phyloP scores from a whole-genome alignment of 2,888 invertebrate species.

The Pachycephus smyrnensis region DNA sequence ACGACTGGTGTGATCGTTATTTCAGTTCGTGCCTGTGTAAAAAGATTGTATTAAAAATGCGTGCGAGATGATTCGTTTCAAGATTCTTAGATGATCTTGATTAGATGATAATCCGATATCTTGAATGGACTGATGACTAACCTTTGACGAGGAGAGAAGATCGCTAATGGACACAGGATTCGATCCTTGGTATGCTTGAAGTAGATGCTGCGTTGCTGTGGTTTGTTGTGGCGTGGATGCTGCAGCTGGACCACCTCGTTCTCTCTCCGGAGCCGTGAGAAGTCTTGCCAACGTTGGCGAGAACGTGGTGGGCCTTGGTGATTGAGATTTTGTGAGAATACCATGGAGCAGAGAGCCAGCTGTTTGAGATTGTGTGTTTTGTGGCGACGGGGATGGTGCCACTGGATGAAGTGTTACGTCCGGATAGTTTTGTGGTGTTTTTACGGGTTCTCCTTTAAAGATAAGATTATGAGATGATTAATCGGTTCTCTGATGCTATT shows the following conservation, averaged over 20 bases:
- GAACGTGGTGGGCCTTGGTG: conserved; percentile 74
- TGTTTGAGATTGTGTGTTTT: conserved; percentile 66
- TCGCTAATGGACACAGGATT: conserved; percentile 68
- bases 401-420: conserved; percentile 85
- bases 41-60: not conserved
- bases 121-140: conserved; percentile 31
- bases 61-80: not conserved
- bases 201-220: conserved; percentile 55
- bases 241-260: conserved; percentile 54
- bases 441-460: conserved; percentile 59
- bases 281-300: conserved; percentile 85
- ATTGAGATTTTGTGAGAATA: conserved; percentile 76
- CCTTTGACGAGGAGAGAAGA: conserved; percentile 69
- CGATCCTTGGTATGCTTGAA: conserved; percentile 60
- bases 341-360: conserved; percentile 80
- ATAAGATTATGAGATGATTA: not conserved
- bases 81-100: not conserved
- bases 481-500: conserved; percentile 49
- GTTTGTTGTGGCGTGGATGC: conserved; percentile 46
- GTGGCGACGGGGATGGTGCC: conserved; percentile 64
- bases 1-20: conserved; percentile 74
- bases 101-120: not conserved
- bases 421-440: conserved; percentile 78
- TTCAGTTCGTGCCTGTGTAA: conserved; percentile 71
- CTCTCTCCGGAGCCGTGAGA: conserved; percentile 75